Evolutionary conservation across 2,113 vertebrate species (phyloP).

Genomic region (Melanerpes aurifrons): DNA sequence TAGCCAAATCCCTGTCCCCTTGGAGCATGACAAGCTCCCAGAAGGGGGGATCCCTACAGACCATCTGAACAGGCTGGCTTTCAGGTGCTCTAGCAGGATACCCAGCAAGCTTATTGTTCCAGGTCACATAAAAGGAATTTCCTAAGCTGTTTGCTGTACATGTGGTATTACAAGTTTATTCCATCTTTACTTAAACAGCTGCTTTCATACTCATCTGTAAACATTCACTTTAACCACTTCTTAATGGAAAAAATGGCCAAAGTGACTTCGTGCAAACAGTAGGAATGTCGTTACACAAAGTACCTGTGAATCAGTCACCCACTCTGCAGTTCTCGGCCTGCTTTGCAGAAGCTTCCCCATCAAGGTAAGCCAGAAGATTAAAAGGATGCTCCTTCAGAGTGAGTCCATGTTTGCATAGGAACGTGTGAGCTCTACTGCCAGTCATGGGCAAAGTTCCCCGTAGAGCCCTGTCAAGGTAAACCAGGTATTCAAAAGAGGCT

Average conservation of each 20-base stretch:
- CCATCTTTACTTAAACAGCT: constrained; percentile 73
- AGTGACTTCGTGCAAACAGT: constrained; percentile 56
- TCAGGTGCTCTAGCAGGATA: constrained; percentile 28
- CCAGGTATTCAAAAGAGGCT: background rate
- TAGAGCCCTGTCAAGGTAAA: background rate
- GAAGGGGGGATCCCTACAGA: background rate
- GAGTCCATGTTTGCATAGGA: background rate
- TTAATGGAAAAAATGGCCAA: constrained; percentile 60
- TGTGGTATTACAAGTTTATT: constrained; percentile 76
- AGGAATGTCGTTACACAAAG: constrained; percentile 54
- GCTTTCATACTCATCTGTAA: constrained; percentile 63
- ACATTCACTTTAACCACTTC: constrained; percentile 60
- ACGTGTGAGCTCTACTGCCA: background rate
- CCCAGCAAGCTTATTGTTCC: constrained; percentile 66
- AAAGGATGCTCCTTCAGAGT: constrained; percentile 5
- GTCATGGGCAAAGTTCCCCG: background rate
- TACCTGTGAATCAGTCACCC: constrained; percentile 47
- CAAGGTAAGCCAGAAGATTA: constrained; percentile 53
- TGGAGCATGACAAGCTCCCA: background rate
- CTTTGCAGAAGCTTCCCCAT: constrained; percentile 16
- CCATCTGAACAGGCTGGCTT: background rate
- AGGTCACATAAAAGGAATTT: constrained; percentile 61
- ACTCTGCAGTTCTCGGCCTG: constrained; percentile 29
- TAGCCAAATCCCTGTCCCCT: background rate
- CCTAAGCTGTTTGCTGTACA: constrained; percentile 69